Base-by-base conservation (phyloP, 53 echinoderm and acorn worm species). In the Echinometra lucunter region DNA sequence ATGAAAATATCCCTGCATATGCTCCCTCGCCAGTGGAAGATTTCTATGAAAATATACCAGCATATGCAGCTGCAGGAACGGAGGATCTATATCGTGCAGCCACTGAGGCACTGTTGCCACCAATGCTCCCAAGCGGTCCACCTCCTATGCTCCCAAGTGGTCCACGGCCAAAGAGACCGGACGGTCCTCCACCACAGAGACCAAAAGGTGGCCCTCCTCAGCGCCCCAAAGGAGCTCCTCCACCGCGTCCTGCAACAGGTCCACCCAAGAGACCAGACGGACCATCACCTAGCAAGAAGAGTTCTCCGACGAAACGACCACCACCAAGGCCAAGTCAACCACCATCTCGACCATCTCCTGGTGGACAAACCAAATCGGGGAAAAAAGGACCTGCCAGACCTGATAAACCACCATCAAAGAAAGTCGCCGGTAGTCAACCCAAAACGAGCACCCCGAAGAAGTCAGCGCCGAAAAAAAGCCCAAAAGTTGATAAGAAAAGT, bases 371-470 rank as follows among this genome's bases (percentile, higher is more conserved):
- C 2, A 72, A 72, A 21, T 38, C 78, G 4, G 78, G 78, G 19
- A 78, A 78, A 21, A 78, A 42, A 1, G 78, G 78, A 35, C 78
- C 78, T 12, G 30, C 55, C 28, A 57, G 56, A 88, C 85, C 85
- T 85, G 49, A 23, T 6, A 44, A 44, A 35, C 89, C 89, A 45
- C 83, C 83, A 27, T 83, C 83, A 83, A 83, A 83, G 53, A 63
- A 66, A 40, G 5, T 11, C n/a, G 38, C 13, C 18, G 67, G 66
- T 18, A 34, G 38, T 23, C 69, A 67, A 44, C 92, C 92, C 19
- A 92, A 70, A 9, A 92, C 92, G 27, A 92, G 92, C 38, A 92
- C 92, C 25, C 92, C 92, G 23, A 92, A 74, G 35, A 92, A 92
- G 72, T 67, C 92, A 25, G 40, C 45, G 17, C 69, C 38, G 45